A percentile compares a stretch with the other conserved stretches of the same genome.
phyloP scores from a whole-genome alignment of 2,113 vertebrate genomes.

The Myotis lucifugus region DNA sequence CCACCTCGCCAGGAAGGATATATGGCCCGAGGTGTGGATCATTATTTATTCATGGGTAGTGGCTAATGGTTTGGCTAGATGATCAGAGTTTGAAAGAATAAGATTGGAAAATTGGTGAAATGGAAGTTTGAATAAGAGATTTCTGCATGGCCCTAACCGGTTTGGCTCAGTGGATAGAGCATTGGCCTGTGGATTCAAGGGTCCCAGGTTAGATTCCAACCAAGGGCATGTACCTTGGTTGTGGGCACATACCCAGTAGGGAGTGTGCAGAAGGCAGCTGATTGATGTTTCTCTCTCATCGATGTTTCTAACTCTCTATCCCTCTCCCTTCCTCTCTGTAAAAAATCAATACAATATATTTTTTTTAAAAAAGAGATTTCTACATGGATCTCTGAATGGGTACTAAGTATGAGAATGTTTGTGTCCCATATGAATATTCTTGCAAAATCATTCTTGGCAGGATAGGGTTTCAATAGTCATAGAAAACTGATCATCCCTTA shows the following conservation, averaged over 20 bases:
- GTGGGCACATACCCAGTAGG: no score
- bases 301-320: no score
- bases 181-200: no score
- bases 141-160: neutral
- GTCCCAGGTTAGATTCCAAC: no score
- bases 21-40: conserved; percentile 53
- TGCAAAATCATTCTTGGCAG: neutral
- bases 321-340: no score
- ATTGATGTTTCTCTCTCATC: no score
- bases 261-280: no score
- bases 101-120: neutral
- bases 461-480: neutral
- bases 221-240: no score
- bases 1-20: conserved; percentile 22
- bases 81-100: conserved; percentile 48
- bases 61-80: conserved; percentile 33
- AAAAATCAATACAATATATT: no score
- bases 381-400: neutral
- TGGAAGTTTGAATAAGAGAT: neutral
- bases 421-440: neutral
- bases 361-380: neutral
- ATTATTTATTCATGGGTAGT: conserved; percentile 66
- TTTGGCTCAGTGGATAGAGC: no score
- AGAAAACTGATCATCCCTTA: neutral
- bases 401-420: neutral